Conservation (phyloP, 2,113 vertebrate genomes). For the Ageneiosus marmoratus region DNA sequence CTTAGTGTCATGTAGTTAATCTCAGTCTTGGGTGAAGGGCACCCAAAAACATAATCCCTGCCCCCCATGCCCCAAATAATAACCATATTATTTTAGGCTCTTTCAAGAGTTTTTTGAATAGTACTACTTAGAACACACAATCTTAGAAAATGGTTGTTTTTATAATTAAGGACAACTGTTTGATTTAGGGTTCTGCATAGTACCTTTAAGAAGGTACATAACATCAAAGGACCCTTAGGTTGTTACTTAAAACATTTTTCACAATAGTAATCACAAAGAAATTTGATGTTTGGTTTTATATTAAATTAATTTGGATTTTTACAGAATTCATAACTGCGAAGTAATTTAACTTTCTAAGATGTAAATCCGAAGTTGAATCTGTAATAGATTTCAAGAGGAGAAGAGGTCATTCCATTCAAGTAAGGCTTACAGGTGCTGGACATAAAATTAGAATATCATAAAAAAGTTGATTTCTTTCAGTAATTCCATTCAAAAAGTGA, state of each 20-base stretch:
- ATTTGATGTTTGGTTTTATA: neutral
- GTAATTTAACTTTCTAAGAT: neutral
- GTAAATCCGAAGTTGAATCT: neutral
- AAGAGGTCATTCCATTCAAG: neutral
- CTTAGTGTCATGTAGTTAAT: slow-evolving; percentile 65
- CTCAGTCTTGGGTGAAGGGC: slow-evolving; percentile 55
- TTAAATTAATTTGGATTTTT: neutral
- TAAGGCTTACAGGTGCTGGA: too few species aligned
- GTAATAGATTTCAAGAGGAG: neutral
- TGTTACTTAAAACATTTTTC: neutral
- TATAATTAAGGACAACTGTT: neutral
- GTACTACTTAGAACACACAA: neutral
- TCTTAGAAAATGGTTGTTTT: neutral
- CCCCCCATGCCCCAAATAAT: neutral
- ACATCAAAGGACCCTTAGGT: neutral
- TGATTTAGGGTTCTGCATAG: neutral
- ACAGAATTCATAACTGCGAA: neutral
- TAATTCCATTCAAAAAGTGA: too few species aligned
- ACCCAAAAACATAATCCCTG: slow-evolving; percentile 45
- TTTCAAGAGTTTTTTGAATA: neutral
- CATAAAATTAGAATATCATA: too few species aligned
- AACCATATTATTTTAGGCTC: neutral
- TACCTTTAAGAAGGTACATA: neutral
- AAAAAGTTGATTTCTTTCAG: too few species aligned
- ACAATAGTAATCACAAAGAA: neutral